phyloP scores from a whole-genome alignment of 1,140 invertebrate genomes.

The Chrysomallon squamiferum region DNA sequence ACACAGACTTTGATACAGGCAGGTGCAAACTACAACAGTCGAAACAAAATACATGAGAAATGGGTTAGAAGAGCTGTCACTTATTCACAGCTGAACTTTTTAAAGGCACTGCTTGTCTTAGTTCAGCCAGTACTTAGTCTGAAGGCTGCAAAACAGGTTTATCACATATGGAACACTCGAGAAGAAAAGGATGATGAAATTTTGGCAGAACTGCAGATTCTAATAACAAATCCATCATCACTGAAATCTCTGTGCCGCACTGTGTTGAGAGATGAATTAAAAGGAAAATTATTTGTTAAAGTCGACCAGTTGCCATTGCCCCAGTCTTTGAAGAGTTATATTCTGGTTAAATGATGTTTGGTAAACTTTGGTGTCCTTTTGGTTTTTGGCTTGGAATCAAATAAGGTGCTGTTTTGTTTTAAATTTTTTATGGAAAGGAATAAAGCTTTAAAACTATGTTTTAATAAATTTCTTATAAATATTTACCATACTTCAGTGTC shows the following conservation, averaged over 20 bases:
- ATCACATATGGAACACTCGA: not conserved
- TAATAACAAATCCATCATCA: not conserved
- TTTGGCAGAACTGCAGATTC: not conserved
- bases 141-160: not conserved
- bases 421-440: no score
- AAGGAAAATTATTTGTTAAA: constrained; percentile 3
- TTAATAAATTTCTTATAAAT: no score
- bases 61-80: constrained; percentile 8
- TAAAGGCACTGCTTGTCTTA: not conserved
- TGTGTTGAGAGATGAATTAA: not conserved
- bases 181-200: not conserved
- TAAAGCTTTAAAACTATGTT: no score
- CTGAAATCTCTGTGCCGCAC: constrained; percentile 4
- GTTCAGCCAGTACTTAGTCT: not conserved
- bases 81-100: not conserved
- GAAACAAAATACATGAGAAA: constrained; percentile 8
- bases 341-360: not conserved
- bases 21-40: constrained; percentile 12
- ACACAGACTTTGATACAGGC: constrained; percentile 16
- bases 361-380: no score
- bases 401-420: no score
- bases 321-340: constrained; percentile 1
- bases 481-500: no score
- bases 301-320: constrained; percentile 7
- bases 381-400: no score